Percentiles rank a stretch among this genome's conserved stretches.
phyloP scores from a whole-genome alignment of 2,113 vertebrate genomes.

The Scomber japonicus region DNA sequence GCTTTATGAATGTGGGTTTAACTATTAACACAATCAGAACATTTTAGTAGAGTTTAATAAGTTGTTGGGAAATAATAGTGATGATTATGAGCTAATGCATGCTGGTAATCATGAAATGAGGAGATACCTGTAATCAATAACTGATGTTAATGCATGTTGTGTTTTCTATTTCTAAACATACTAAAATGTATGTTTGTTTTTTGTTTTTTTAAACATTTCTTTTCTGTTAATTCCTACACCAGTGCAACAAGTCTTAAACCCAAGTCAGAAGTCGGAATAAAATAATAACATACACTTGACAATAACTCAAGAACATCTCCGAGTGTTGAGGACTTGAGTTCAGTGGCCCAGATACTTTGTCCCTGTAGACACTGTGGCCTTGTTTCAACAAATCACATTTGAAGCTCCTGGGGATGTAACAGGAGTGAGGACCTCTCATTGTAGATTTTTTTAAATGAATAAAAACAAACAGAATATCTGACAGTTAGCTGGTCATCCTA shows the following conservation, averaged over 20 bases:
- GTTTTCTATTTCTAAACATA: neutral
- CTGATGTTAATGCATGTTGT: neutral
- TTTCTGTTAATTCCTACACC: neutral
- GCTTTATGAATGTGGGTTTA: neutral
- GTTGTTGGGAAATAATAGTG: neutral
- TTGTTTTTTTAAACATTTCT: neutral
- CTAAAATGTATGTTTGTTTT: too few relatives aligned
- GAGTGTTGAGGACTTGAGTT: slow-evolving; percentile 41
- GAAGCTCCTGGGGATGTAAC: slow-evolving; percentile 52
- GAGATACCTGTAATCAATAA: neutral
- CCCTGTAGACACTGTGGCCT: slow-evolving; percentile 74
- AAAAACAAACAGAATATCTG: too few relatives aligned
- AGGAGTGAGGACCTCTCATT: slow-evolving; percentile 56
- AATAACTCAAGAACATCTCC: slow-evolving; percentile 41
- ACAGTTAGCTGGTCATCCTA: too few relatives aligned
- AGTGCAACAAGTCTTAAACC: neutral
- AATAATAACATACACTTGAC: slow-evolving; percentile 24
- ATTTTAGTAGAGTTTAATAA: neutral
- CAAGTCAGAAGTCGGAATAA: slow-evolving; percentile 18
- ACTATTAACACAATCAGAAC: neutral
- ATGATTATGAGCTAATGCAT: neutral
- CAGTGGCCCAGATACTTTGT: slow-evolving; percentile 74
- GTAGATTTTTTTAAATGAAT: neutral
- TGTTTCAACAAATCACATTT: slow-evolving; percentile 78
- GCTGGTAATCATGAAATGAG: neutral